phyloP scores from a whole-genome alignment of 2,888 invertebrate genomes.

The Drosophila macrospina region DNA sequence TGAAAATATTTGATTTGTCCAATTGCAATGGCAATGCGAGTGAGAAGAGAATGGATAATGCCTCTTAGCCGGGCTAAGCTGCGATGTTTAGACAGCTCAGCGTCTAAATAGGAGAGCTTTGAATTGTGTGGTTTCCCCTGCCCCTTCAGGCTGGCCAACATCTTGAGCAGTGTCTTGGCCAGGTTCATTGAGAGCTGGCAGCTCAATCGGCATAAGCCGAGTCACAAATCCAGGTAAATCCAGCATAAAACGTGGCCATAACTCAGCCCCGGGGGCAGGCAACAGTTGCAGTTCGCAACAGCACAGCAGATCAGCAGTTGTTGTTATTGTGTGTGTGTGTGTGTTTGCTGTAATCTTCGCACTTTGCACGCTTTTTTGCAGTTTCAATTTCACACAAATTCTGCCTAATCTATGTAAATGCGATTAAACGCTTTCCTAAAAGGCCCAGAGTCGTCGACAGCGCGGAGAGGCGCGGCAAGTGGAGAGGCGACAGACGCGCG shows the following conservation, averaged over 20 bases:
- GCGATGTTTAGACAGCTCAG: constrained; percentile 43
- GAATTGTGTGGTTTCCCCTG: constrained; percentile 6
- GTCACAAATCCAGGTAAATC: constrained; percentile 14
- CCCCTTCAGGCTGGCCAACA: not conserved
- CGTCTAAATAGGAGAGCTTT: constrained; percentile 35
- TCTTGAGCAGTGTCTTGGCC: constrained; percentile 5
- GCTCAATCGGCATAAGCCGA: constrained; percentile 39
- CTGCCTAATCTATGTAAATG: constrained; percentile 82
- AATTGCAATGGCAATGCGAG: no score
- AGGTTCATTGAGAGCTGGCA: constrained; percentile 16
- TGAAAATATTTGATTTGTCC: not conserved
- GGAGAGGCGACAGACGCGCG: not conserved
- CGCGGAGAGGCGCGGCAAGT: not conserved
- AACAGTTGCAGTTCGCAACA: constrained; percentile 21
- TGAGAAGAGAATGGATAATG: not conserved
- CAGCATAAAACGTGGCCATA: constrained; percentile 25
- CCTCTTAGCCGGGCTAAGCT: constrained; percentile 5
- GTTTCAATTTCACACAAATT: constrained; percentile 82
- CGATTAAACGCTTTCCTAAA: constrained; percentile 80
- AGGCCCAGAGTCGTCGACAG: constrained; percentile 30
- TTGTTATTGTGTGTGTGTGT: constrained; percentile 4
- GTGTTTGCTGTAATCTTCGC: constrained; percentile 61
- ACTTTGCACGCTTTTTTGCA: constrained; percentile 74
- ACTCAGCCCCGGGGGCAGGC: constrained; percentile 15
- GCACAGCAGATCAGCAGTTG: constrained; percentile 1